A percentile compares a stretch with the other conserved stretches of the same genome.
Conservation (phyloP, 2,113 vertebrate genomes). For the Dinomys branickii region DNA sequence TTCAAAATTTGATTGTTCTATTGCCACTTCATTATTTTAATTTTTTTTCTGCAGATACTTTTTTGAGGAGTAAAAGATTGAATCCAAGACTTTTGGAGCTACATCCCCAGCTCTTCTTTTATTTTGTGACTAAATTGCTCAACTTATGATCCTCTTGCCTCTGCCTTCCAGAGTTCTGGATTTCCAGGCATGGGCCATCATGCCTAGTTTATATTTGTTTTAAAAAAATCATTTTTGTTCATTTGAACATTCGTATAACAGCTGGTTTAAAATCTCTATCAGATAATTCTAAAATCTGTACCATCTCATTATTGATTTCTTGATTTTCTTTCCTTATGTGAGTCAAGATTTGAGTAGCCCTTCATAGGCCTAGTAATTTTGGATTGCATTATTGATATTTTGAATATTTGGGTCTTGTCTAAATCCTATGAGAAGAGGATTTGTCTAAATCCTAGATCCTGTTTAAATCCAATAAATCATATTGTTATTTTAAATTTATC, state of each 20-base stretch:
- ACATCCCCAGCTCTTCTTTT: neutral
- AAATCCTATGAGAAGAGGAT: neutral
- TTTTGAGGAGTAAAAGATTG: neutral
- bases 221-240: neutral
- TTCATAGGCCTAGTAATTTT: conserved; percentile 27
- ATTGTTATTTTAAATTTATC: conserved; percentile 17
- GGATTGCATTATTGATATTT: neutral
- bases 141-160: neutral
- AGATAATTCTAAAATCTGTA: neutral
- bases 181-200: neutral
- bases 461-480: neutral
- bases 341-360: neutral
- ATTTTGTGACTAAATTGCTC: neutral
- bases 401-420: conserved; percentile 44
- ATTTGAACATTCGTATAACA: conserved; percentile 15
- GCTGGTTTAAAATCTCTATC: conserved; percentile 9
- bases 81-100: neutral
- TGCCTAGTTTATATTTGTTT: neutral
- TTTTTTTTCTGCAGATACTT: neutral
- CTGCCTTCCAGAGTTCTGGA: neutral
- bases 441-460: neutral
- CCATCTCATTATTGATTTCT: neutral
- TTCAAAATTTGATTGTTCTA: neutral
- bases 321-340: too few species aligned
- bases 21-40: conserved; percentile 16